Evolutionary conservation across 2,797 vertebrate genomes (phyloP).

Genomic region (Bovichtus variegatus): DNA sequence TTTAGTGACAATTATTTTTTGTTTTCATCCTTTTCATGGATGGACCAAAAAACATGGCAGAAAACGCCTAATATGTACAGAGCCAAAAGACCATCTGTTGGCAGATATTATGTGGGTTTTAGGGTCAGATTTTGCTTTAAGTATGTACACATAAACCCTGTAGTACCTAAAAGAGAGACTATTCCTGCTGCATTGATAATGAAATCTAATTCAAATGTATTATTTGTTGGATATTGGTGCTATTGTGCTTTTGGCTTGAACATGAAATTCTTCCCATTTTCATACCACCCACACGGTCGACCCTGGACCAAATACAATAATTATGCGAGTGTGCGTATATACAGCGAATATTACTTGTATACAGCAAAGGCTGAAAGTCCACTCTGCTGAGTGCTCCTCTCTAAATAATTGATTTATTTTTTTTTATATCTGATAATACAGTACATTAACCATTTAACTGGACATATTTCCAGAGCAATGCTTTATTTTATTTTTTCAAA

Average conservation of each 20-base stretch:
- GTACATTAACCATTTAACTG: constrained; percentile 32
- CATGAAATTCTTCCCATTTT: constrained; percentile 37
- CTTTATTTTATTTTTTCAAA: constrained; percentile 40
- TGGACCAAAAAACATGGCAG: constrained; percentile 42
- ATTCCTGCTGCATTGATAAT: constrained; percentile 34
- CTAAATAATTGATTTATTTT: constrained; percentile 25
- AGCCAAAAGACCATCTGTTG: constrained; percentile 9
- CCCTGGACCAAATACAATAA: constrained; percentile 51
- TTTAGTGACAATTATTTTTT: not conserved
- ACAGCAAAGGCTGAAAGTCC: constrained; percentile 36
- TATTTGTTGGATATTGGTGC: constrained; percentile 42
- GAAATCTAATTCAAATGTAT: constrained; percentile 34
- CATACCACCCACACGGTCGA: constrained; percentile 34
- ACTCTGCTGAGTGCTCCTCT: constrained; percentile 31
- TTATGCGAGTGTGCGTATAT: constrained; percentile 23
- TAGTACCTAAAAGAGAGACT: constrained; percentile 13
- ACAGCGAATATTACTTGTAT: constrained; percentile 40
- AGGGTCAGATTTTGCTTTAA: constrained; percentile 18
- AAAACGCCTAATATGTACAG: constrained; percentile 9
- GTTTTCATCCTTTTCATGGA: not conserved
- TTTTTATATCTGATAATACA: constrained; percentile 29
- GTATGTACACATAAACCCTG: not conserved
- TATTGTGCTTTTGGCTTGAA: constrained; percentile 41
- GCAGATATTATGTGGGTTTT: constrained; percentile 8
- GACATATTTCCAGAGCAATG: constrained; percentile 40